Conservation (phyloP, 2,797 vertebrate species). For the Mormyrops boulengeri region DNA sequence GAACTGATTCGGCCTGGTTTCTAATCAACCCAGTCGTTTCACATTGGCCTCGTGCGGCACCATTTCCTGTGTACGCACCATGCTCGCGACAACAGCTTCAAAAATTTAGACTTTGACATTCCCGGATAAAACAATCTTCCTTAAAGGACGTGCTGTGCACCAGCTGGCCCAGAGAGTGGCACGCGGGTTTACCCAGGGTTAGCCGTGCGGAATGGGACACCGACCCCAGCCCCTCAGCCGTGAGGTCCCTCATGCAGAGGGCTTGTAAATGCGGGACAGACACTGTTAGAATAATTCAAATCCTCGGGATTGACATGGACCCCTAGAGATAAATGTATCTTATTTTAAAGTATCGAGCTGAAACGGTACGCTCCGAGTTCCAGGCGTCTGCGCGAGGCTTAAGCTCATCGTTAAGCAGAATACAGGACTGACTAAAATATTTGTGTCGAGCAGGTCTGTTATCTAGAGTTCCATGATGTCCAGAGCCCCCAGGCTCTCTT, state of each 20-base stretch:
- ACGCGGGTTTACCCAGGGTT: neutral
- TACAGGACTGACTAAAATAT: conserved; percentile 3
- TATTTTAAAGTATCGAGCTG: conserved; percentile 1
- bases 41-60: neutral
- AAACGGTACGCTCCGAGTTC: neutral
- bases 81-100: neutral
- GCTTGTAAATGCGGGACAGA: neutral
- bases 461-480: neutral
- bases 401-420: neutral
- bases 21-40: neutral
- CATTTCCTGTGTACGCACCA: neutral
- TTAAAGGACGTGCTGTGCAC: neutral
- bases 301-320: conserved; percentile 10
- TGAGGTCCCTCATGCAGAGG: neutral
- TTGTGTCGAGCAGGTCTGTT: neutral
- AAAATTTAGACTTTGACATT: neutral
- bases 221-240: neutral
- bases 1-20: neutral
- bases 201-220: neutral
- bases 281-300: conserved; percentile 11
- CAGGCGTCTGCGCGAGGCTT: neutral
- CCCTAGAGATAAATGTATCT: conserved; percentile 12
- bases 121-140: neutral
- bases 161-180: neutral
- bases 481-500: neutral